Evolutionary conservation across 2,113 vertebrate genomes (phyloP).

Genomic region (Cardinalis cardinalis): DNA sequence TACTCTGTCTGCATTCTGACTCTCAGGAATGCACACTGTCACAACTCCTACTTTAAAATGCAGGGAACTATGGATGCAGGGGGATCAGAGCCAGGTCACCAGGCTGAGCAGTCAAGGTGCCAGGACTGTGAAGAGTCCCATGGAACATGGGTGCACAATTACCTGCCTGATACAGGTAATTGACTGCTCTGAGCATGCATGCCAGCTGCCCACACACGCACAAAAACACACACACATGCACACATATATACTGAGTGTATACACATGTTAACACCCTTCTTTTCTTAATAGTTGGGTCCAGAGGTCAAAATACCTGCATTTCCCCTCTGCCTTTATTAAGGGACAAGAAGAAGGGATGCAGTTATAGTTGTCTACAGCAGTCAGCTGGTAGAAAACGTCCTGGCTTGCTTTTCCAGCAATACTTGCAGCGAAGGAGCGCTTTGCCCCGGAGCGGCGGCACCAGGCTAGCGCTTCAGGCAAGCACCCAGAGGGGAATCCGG

Average conservation of each 20-base stretch:
- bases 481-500: too few relatives aligned
- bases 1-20: background rate
- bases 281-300: background rate
- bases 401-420: too few relatives aligned
- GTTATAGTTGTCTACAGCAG: background rate
- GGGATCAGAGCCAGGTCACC: background rate
- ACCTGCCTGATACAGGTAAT: background rate
- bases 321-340: background rate
- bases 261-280: background rate
- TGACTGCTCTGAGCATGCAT: background rate
- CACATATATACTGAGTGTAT: background rate
- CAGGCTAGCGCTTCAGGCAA: too few relatives aligned
- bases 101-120: background rate
- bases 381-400: too few relatives aligned
- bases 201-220: background rate
- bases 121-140: background rate
- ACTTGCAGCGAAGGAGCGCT: too few relatives aligned
- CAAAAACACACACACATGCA: background rate
- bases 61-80: background rate
- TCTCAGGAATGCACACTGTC: background rate
- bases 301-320: background rate
- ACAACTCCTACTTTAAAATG: background rate
- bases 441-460: too few relatives aligned
- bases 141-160: too few relatives aligned
- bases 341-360: background rate